Percentiles rank a stretch among this genome's conserved stretches.
These are phyloP conservation scores for Hippoglossus stenolepis DNA, from an alignment of 2,113 vertebrate species.

Conservation along the genomic window DNA sequence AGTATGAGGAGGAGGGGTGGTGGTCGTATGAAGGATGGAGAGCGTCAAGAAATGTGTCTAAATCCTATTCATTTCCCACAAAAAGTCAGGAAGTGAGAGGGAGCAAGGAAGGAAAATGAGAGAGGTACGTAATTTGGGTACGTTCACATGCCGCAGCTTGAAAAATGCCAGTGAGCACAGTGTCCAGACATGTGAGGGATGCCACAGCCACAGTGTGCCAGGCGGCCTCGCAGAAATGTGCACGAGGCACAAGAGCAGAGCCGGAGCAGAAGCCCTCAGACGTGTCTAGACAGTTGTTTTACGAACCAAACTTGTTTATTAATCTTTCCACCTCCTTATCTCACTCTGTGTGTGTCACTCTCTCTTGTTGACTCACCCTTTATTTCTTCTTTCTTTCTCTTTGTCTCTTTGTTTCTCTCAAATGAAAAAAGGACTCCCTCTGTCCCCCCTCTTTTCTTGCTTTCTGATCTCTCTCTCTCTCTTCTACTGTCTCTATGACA, in stretches of 20 bases:
- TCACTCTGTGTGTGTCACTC: conserved; percentile 13
- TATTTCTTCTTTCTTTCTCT: conserved; percentile 27
- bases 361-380: conserved; percentile 1
- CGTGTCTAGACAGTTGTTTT: conserved; percentile 74
- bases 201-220: conserved; percentile 45
- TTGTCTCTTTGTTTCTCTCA: conserved; percentile 44
- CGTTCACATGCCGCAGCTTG: conserved; percentile 54
- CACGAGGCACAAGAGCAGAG: neutral
- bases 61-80: conserved; percentile 50
- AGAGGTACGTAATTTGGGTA: conserved; percentile 9
- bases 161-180: conserved; percentile 55
- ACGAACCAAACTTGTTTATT: conserved; percentile 68
- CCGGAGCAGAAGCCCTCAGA: conserved; percentile 36
- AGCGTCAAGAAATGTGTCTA: conserved; percentile 39
- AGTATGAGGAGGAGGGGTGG: neutral
- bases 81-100: conserved; percentile 20
- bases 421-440: conserved; percentile 18
- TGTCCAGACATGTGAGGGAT: conserved; percentile 46
- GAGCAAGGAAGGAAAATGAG: neutral
- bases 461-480: conserved; percentile 6
- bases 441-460: conserved; percentile 25
- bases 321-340: conserved; percentile 36
- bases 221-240: conserved; percentile 16
- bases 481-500: conserved; percentile 56
- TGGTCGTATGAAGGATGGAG: conserved; percentile 42